Base-by-base conservation (phyloP, 2,888 invertebrate species). In the Biston betularia region DNA sequence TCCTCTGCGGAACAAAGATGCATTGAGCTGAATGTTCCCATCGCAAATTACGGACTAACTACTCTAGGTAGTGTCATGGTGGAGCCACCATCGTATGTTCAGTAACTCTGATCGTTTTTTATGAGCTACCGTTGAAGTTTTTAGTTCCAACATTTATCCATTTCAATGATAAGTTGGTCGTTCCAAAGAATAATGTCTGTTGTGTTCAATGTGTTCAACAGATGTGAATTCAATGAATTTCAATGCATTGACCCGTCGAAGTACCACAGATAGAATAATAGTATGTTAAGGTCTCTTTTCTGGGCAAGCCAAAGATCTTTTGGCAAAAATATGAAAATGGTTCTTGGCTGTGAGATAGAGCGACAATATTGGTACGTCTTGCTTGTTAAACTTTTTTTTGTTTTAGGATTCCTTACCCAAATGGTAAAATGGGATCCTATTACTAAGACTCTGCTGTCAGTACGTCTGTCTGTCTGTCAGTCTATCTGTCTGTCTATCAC, bases 1-100 rank as follows among this genome's bases (percentile, higher is more conserved):
- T 68, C 67, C 67, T 68, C 6, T n/a, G 55, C 58, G 38, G 57
- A 68, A 74, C 73, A 74, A 69, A 70, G 74, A 70, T 50, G 55
- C 74, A 74, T 74, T 74, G 65, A 74, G 50, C 53, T 24, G 55
- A 61, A 63, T 45, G 55, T 74, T 74, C 74, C 71, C 74, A 74
- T 68, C 69, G 73, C 73, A 63, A 74, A 70, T 74, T 73, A 53
- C 38, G 6, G 15, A 15, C 52, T 14, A 38, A 53, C 52, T 9
- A 53, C 4, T 14, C 11, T 35, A 24, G 24, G 14, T 38, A 38
- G 10, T 4, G 38, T 10, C 9, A 0, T 6, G 10, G 38, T 1
- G 10, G 38, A 33, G 15, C 50, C 50, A 35, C 50, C 6, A 35
- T 12, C 50, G 50, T 0, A n/a, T n/a, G 3, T 50, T n/a, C 35